Evolutionary conservation across 1,140 invertebrate species (phyloP), one percentile per base, ranked within the genome.

Genomic region (Aradophagus sp.): DNA sequence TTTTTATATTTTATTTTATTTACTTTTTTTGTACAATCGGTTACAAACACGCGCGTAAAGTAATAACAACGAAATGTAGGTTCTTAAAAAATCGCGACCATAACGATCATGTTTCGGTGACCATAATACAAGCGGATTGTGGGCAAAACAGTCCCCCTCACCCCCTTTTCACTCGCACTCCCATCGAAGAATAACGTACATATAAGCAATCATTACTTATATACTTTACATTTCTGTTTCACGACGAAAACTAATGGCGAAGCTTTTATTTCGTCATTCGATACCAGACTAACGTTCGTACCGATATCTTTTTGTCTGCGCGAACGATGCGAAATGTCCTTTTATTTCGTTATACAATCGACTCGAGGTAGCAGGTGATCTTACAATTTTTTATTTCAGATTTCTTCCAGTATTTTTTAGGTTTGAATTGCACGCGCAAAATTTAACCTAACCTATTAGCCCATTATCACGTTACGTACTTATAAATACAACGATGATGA

Each of bases 51-150:
- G 31, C 52, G 36, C n/a, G n/a, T n/a, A n/a, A 44, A 52, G 47
- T 34, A 45, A 52, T 52, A 62, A 44, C 31, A 44, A 1, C 14
- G 59, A 34, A 39, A 17, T 20, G 26, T 17, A 39, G 42, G 42
- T 45, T 15, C 48, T 48, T 63, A 48, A 65, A 55, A 63, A 63
- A 55, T 65, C 39, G 16, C 23, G 47, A 52, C 47, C 50, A 27
- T 53, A 42, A 55, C 50, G 50, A 65, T 65, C 50, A 65, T 55
- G 50, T 65, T 65, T 65, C 61, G 50, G 48, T 48, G 48, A 65
- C 47, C 42, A 65, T 65, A 56, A 65, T 65, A 65, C 42, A 50
- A 65, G 61, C 42, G 56, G 26, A 20, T 48, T 56, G 61, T 26
- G n/a, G 41, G 48, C 59, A 56, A 48, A 63, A 41, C 50, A 65